These are phyloP conservation scores for Anhinga anhinga DNA, from an alignment of 2,113 vertebrate species.

Conservation along the genomic window DNA sequence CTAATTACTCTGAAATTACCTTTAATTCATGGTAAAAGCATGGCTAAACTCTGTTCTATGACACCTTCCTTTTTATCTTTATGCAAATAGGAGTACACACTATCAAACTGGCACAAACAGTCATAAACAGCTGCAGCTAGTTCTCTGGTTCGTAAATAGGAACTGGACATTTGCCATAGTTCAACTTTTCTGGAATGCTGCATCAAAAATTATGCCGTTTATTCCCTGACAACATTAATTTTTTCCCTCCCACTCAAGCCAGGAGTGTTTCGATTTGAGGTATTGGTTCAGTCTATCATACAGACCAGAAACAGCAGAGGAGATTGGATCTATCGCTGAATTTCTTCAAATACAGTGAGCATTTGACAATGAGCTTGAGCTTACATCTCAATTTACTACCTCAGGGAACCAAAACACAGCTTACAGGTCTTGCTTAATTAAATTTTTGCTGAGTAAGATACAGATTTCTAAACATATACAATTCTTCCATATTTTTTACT, in stretches of 20 bases:
- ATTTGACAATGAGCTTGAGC: neutral
- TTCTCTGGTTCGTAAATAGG: slow-evolving; percentile 68
- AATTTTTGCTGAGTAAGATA: neutral
- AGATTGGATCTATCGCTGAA: neutral
- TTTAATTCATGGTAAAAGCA: slow-evolving; percentile 76
- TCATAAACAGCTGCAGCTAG: slow-evolving; percentile 71
- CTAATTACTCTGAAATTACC: slow-evolving; percentile 79
- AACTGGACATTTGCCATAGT: slow-evolving; percentile 70
- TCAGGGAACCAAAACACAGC: neutral
- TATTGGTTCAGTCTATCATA: neutral
- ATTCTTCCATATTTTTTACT: neutral
- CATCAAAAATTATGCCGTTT: slow-evolving; percentile 54
- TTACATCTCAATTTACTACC: neutral
- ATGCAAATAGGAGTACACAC: slow-evolving; percentile 77
- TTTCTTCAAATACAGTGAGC: neutral
- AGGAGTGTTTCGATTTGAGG: neutral
- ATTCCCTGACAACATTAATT: neutral
- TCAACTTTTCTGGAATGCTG: slow-evolving; percentile 67
- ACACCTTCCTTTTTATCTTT: slow-evolving; percentile 79
- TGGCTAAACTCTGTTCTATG: slow-evolving; percentile 70
- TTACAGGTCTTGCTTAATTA: neutral
- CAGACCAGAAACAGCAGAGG: neutral
- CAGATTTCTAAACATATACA: neutral
- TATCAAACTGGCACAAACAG: slow-evolving; percentile 71
- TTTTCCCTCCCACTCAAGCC: neutral